phyloP scores from a whole-genome alignment of 2,797 vertebrate genomes.

The Microctenopoma lineatum region DNA sequence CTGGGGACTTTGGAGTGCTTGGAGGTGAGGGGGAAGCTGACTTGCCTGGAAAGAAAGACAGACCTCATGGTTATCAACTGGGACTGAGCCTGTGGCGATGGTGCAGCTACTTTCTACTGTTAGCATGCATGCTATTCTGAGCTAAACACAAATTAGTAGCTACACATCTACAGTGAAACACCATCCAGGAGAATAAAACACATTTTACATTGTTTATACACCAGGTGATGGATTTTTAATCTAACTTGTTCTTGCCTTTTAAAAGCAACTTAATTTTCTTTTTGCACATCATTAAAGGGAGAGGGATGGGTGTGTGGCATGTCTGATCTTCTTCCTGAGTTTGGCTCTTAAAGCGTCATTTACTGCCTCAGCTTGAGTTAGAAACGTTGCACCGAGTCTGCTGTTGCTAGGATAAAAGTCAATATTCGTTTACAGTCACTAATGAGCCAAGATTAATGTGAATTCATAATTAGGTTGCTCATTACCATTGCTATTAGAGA shows the following conservation, averaged over 20 bases:
- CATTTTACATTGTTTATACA: constrained; percentile 1
- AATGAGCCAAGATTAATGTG: constrained; percentile 75
- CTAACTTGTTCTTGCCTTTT: constrained; percentile 11
- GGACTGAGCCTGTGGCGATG: neutral
- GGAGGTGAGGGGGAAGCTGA: constrained; percentile 78
- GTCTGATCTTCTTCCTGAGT: constrained; percentile 24
- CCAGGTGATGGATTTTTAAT: constrained; percentile 16
- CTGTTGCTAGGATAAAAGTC: constrained; percentile 70
- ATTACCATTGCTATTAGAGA: constrained; percentile 68
- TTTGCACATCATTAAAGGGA: constrained; percentile 24
- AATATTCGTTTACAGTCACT: constrained; percentile 74
- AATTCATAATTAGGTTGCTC: constrained; percentile 73
- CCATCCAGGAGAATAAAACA: constrained; percentile 7
- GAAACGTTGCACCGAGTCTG: constrained; percentile 37
- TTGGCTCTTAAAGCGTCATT: constrained; percentile 55
- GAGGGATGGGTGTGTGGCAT: constrained; percentile 1
- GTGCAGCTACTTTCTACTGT: constrained; percentile 52
- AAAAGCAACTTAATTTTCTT: neutral
- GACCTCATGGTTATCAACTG: constrained; percentile 65
- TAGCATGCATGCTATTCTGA: constrained; percentile 54
- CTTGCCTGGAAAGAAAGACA: constrained; percentile 86
- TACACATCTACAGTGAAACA: constrained; percentile 23
- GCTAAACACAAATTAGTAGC: constrained; percentile 56
- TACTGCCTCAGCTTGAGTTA: constrained; percentile 51
- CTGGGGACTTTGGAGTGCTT: constrained; percentile 72